Conservation (phyloP, 2,113 vertebrate genomes). For the Lampris megalopsis region DNA sequence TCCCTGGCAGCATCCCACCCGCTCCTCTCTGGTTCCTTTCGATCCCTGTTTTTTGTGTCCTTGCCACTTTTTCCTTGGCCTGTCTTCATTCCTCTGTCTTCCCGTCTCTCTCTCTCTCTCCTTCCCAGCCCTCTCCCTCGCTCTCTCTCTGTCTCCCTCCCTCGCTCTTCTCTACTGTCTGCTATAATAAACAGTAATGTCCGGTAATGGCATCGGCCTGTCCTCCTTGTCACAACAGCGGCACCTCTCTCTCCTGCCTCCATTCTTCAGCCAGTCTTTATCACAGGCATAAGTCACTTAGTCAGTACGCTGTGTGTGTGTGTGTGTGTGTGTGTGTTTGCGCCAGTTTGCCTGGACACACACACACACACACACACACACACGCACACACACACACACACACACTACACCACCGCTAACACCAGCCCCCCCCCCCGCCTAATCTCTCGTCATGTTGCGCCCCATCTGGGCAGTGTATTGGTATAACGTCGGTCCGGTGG, state of each 20-base stretch:
- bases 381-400: not conserved
- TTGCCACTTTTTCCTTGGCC: constrained; percentile 2
- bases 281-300: constrained; percentile 58
- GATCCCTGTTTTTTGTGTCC: not conserved
- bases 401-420: not conserved
- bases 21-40: not conserved
- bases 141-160: not conserved
- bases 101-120: not conserved
- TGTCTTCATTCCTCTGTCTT: not conserved
- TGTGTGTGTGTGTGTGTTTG: not conserved
- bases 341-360: constrained; percentile 24
- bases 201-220: constrained; percentile 39
- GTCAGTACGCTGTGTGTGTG: constrained; percentile 19
- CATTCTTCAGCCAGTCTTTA: constrained; percentile 47
- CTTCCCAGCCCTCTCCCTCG: constrained; percentile 22
- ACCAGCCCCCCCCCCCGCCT: not conserved
- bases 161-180: constrained; percentile 14
- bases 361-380: constrained; percentile 34
- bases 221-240: constrained; percentile 56
- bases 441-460: constrained; percentile 28
- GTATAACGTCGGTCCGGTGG: too few relatives aligned
- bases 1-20: not conserved
- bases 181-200: constrained; percentile 55
- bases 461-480: not conserved
- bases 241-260: constrained; percentile 36